Evolutionary conservation across 2,797 vertebrate species (phyloP), one percentile per base, ranked within the genome.

Genomic region (Balearica regulorum): DNA sequence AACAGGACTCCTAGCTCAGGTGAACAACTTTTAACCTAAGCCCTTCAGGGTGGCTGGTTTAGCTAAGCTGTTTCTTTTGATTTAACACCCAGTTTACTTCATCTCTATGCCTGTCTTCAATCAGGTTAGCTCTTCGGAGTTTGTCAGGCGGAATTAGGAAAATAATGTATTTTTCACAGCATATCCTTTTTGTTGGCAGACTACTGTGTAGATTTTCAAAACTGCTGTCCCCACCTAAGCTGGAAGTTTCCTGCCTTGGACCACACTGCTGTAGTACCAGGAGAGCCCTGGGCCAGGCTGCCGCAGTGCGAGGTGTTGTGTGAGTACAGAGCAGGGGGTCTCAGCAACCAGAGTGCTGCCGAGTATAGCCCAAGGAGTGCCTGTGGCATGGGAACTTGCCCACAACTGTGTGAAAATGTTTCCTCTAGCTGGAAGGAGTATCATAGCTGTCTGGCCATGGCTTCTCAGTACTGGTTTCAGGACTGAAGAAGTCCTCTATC

Each of bases 51-150:
- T 1, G 3, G 57, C 51, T 65, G 41, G 17, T 89, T 90, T 73
- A 77, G 64, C 29, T 54, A 49, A 92, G 46, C 31, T n/a, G 12
- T 62, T 92, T 60, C 29, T 80, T 91, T 79, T 87, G n/a, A 68
- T 81, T 94, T 88, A 66, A 46, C 3, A 8, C 65, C 22, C 66
- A 65, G 0, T 76, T 90, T 76, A 31, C 49, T 76, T 94, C 33
- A 58, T 54, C 21, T 62, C 51, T 35, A 20, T 62, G 31, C 51
- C 35, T 84, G 35, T 53, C 73, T 89, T 84, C 39, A 62, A 26
- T 91, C 65, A 94, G 58, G 49, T 81, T 64, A 57, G 17, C 9
- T 82, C 37, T 69, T 69, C 46, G 49, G 66, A 76, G 33, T 69
- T 69, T 79, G 57, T 41, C 76, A 92, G 62, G 26, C 6, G 3